phyloP scores from a whole-genome alignment of 2,888 invertebrate genomes.

The Aplocera efformata region DNA sequence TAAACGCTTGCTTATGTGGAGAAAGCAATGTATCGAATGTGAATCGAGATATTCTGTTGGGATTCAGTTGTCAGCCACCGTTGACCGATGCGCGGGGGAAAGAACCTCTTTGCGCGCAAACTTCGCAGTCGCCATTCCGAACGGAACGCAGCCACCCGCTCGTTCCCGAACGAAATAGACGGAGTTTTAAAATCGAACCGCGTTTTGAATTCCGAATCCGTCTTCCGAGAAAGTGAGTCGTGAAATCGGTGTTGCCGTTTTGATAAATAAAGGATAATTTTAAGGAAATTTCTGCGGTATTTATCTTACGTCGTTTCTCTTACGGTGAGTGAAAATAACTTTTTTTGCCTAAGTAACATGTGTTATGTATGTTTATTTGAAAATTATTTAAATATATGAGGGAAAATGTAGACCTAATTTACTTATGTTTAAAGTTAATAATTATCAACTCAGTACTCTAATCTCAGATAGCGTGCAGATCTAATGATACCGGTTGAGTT shows the following conservation, averaged over 20 bases:
- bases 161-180: constrained; percentile 34
- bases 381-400: too few relatives aligned
- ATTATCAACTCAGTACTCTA: too few relatives aligned
- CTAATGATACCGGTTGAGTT: constrained; percentile 35
- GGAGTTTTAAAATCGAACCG: constrained; percentile 35
- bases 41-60: constrained; percentile 16
- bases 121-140: constrained; percentile 62
- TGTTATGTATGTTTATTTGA: too few relatives aligned
- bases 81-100: constrained; percentile 63
- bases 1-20: not conserved
- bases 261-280: constrained; percentile 50
- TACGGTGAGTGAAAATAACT: constrained; percentile 59
- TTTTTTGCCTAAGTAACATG: too few relatives aligned
- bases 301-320: constrained; percentile 45
- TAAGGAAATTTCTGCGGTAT: constrained; percentile 38
- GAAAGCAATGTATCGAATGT: constrained; percentile 29
- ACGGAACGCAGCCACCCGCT: constrained; percentile 57
- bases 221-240: constrained; percentile 55
- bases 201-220: constrained; percentile 36
- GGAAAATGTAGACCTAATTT: too few relatives aligned
- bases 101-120: constrained; percentile 39
- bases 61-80: constrained; percentile 36
- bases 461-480: constrained; percentile 37
- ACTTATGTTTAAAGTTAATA: too few relatives aligned
- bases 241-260: constrained; percentile 51